Conservation (phyloP, 2,113 vertebrate genomes). For the Brachypteracias leptosomus region DNA sequence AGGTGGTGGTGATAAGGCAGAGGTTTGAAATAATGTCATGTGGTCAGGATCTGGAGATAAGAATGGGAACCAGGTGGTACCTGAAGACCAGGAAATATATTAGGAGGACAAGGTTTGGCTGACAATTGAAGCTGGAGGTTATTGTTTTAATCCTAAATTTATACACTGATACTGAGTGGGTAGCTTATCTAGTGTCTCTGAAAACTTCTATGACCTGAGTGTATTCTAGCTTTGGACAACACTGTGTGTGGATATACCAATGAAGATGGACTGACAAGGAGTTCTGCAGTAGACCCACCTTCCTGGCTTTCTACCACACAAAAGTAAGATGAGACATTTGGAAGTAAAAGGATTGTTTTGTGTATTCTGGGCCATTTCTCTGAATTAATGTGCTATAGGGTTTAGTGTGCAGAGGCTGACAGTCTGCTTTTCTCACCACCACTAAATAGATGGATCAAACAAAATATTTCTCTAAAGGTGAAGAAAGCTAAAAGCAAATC, state of each 20-base stretch:
- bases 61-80: neutral
- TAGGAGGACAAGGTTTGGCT: neutral
- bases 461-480: constrained; percentile 22
- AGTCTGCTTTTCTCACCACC: neutral
- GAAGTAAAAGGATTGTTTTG: neutral
- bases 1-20: neutral
- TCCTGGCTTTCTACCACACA: neutral
- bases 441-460: neutral
- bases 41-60: neutral
- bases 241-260: rapidly evolving
- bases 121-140: neutral
- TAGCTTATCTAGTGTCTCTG: rapidly evolving
- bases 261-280: rapidly evolving
- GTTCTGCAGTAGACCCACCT: neutral
- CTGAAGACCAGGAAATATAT: neutral
- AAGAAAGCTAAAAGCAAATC: neutral
- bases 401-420: neutral
- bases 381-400: neutral
- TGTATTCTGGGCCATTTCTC: neutral
- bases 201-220: neutral
- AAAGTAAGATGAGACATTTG: too few species aligned
- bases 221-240: neutral
- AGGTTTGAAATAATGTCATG: rapidly evolving
- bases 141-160: rapidly evolving
- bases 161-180: neutral